Evolutionary conservation across 2,113 vertebrate genomes (phyloP), one percentile per base, ranked within the genome.

Genomic region (Paradoxurus hermaphroditus): DNA sequence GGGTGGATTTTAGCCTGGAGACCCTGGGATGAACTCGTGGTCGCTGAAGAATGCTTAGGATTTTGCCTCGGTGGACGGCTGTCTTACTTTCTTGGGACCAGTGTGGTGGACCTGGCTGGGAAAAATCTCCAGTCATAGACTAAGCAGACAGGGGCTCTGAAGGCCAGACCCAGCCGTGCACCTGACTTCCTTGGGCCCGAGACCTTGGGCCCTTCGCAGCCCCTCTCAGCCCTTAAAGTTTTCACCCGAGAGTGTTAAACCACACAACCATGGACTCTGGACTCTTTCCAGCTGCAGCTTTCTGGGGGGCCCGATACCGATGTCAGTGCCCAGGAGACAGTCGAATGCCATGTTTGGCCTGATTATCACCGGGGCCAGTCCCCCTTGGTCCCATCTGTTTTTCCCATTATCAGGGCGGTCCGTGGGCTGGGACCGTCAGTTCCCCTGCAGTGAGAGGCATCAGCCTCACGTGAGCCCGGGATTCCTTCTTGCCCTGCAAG

Each of bases 241-340:
- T 79, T 70, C 31, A 67, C 46, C 29, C 1, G 9, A 84, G 53
- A 14, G 1, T 84, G 59, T 89, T 94, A 68, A 95, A 51, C 65
- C 44, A 3, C n/a, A 68, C 5, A 63, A 1, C 29, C 27, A 5
- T 81, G n/a, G 16, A 5, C 49, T 90, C 94, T 94, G 95, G 96
- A 75, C 72, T 0, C 49, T 87, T 95, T 95, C 94, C 97, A 98
- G 0, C 12, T 12, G 39, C 34, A n/a, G 56, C 86, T 93, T 63
- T 95, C 91, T 97, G 92, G 68, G 2, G 70, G 8, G 39, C 51
- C 84, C 90, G 96, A 95, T 97, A 97, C 4, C 90, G 46, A 90
- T 81, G 41, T 92, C 59, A 77, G 21, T 21, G 36, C 56, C 68
- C 41, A 41, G 23, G 88, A 51, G 72, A 39, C 49, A 23, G 75